Evolutionary conservation across 2,797 vertebrate genomes (phyloP).

Genomic region (Decapterus maruadsi): DNA sequence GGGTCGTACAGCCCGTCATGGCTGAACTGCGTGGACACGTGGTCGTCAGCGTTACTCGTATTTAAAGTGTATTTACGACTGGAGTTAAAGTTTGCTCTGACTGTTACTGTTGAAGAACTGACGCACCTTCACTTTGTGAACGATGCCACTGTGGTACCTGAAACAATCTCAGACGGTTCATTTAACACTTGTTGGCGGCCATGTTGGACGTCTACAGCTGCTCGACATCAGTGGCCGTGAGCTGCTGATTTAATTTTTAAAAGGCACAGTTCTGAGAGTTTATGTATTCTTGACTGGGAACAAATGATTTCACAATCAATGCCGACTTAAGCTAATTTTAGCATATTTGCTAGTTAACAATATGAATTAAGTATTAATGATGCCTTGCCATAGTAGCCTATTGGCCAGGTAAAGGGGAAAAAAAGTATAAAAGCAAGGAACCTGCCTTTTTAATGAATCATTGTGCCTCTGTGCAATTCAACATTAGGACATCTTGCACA

Average conservation of each 20-base stretch:
- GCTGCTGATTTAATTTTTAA: conserved; percentile 3
- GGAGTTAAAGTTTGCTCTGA: conserved; percentile 22
- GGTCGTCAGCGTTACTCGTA: conserved; percentile 11
- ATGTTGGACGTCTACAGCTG: conserved; percentile 16
- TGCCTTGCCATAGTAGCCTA: not conserved
- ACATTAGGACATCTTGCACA: not conserved
- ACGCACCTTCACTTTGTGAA: conserved; percentile 13
- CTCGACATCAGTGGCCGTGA: not conserved
- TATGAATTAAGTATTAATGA: not conserved
- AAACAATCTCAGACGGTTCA: conserved; percentile 15
- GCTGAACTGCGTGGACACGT: not conserved
- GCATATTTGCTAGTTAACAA: not conserved
- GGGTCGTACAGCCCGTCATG: not conserved
- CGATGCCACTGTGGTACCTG: not conserved
- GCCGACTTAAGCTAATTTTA: not conserved
- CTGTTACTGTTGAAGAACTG: conserved; percentile 30
- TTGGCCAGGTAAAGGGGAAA: not conserved
- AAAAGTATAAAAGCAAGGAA: not conserved
- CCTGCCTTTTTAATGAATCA: conserved; percentile 1
- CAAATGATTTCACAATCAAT: not conserved
- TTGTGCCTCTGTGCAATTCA: conserved; percentile 15
- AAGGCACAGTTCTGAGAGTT: not conserved
- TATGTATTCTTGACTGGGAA: not conserved
- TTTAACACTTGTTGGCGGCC: conserved; percentile 18
- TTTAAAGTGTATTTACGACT: conserved; percentile 49